Evolutionary conservation across 2,888 invertebrate genomes (phyloP), one percentile per base, ranked within the genome.

Genomic region (Ophioninae sp.): DNA sequence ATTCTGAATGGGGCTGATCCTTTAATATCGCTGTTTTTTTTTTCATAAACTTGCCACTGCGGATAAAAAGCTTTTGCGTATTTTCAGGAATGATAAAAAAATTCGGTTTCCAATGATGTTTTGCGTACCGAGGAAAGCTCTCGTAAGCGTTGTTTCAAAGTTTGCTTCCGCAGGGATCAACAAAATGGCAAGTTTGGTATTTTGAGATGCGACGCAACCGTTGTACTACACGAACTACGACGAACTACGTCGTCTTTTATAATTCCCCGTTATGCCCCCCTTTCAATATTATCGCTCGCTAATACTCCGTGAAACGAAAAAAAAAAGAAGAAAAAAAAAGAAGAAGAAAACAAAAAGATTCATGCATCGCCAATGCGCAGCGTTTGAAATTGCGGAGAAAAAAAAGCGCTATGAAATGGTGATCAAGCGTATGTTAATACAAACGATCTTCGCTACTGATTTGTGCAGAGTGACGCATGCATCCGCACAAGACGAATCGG

Each of bases 41-140:
- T 13, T 50, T 17, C 17, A 50, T 50, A 13, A 10, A 50, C 50
- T 17, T 50, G 13, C 5, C 50, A 50, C 5, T 13, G 17, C 13
- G 6, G 3, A 50, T 17, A 50, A 50, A 2, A 50, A 6, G 50
- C 50, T 50, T 50, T 5, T 13, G 17, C 13, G 17, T 13, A 13
- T 5, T 50, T 50, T 6, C 50, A 10, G 6, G 17, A 17, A 17
- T 50, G 50, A 0, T 17, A 50, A 50, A 50, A 50, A 50, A 50
- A 5, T 50, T 13, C 13, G 30, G 76, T 83, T 85, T 69, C 86
- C 72, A 87, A 86, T 85, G 87, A 88, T 86, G 61, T 86, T 80
- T 86, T 88, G 30, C 75, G 13, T 68, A 67, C 59, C 70, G 65
- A 0, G 57, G 59, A 41, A 61, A 6, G 23, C 30, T 30, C 30